Base-by-base conservation (phyloP, 2,888 invertebrate genomes). In the Cancer borealis region DNA sequence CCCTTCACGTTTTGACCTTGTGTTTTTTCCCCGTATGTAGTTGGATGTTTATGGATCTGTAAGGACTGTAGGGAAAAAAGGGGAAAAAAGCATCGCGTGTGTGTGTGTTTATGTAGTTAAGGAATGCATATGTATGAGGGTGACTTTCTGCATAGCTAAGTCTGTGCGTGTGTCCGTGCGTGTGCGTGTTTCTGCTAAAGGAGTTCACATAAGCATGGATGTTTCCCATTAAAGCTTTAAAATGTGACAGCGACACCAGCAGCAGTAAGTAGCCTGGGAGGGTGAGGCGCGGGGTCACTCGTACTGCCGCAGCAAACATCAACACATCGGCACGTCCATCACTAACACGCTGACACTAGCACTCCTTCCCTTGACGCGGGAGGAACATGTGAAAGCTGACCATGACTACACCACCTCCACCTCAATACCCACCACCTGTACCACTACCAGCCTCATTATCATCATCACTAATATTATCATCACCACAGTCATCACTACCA, bases 361-460 rank as follows among this genome's bases (percentile, higher is more conserved):
- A 6, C 79, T 79, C 30, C 30, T 30, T 79, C 30, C 30, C 30
- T 30, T 26, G 26, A 30, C 30, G 30, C 12, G 79, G 10, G 30
- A 79, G 79, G 79, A 79, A 79, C 79, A 30, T 79, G 79, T 79
- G 79, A 79, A 79, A 30, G 30, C 79, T 79, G 79, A 79, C 79
- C 79, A 79, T 30, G 30, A 79, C 79, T 6, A 26, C 79, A 8
- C 1, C 30, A 79, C 79, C 26, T 21, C n/a, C 79, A 79, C 30
- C 79, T 30, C 30, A 79, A 10, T 30, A 79, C 30, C 12, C 79
- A 26, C 10, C 30, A 26, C 79, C 10, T 26, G 30, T 30, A 30
- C 79, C 79, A 12, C 2, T 30, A 30, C 79, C 79, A 12, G 0
- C 79, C 6, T 30, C 26, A 1, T 21, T 30, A 73, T n/a, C 73